A percentile compares a stretch with the other conserved stretches of the same genome.
These are phyloP conservation scores for Leptinotarsa peninsularis DNA, from an alignment of 2,888 invertebrate species.

Conservation along the genomic window DNA sequence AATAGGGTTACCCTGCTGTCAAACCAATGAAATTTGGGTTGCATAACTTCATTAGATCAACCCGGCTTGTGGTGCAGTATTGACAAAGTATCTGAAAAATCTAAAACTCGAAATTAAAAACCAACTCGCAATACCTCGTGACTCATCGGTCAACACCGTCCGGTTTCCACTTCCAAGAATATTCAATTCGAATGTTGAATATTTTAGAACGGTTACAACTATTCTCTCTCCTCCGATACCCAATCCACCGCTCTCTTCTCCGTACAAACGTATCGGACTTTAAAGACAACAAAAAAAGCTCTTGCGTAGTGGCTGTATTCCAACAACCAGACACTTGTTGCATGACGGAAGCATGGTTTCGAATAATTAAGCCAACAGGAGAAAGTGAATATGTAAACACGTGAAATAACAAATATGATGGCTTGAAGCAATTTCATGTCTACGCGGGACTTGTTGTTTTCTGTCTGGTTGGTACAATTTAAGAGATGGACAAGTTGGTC, in stretches of 20 bases:
- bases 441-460: neutral
- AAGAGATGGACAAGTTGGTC: neutral
- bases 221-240: slow-evolving; percentile 26
- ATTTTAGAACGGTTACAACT: slow-evolving; percentile 30
- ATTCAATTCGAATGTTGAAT: slow-evolving; percentile 34
- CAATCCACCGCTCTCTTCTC: slow-evolving; percentile 18
- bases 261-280: slow-evolving; percentile 18
- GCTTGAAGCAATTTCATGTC: neutral
- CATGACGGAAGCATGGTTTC: neutral
- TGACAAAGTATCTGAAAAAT: neutral
- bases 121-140: slow-evolving; percentile 5
- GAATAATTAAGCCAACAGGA: slow-evolving; percentile 31
- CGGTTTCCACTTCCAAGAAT: slow-evolving; percentile 25
- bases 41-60: neutral
- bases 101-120: neutral
- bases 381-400: slow-evolving; percentile 34
- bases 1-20: too few species aligned
- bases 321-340: slow-evolving; percentile 38
- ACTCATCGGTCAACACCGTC: slow-evolving; percentile 22
- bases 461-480: neutral
- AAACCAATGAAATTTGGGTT: neutral
- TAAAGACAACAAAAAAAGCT: slow-evolving; percentile 27
- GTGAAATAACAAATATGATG: slow-evolving; percentile 12
- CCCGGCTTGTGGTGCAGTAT: neutral
- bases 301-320: slow-evolving; percentile 35